Base-by-base conservation (phyloP, 2,797 vertebrate genomes). In the Bradypodion ventrale region DNA sequence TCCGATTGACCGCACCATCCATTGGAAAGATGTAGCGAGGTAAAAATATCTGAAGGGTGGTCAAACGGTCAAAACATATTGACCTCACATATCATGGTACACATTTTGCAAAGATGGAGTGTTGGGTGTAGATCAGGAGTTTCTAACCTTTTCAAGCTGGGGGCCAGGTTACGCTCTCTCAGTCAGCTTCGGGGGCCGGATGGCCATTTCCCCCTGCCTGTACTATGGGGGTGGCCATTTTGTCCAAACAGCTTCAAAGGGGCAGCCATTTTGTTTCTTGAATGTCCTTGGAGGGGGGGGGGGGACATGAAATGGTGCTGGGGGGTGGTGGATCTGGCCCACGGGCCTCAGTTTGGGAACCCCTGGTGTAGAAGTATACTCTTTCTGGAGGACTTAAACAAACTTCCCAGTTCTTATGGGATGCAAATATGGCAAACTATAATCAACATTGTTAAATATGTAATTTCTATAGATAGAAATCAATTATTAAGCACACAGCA, bases 1-100 rank as follows among this genome's bases (percentile, higher is more conserved):
- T 42, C 29, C 80, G 66, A 87, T 81, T 82, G 44, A 87, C 60
- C 83, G 59, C 37, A 84, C 37, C 16, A 85, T 56, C 79, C 27
- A 49, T 78, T 78, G 69, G 74, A 83, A 87, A 87, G 49, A 83
- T 75, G 59, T 35, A 75, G 60, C 52, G 56, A 65, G 60, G 62
- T 44, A 37, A 68, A 79, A 6, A 63, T 66, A 66, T 83, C 56
- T 73, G 46, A 75, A 66, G 32, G 56, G 70, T 16, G 75, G 59
- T 44, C 40, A 32, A 46, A 59, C 12, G 1, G 32, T 56, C 46
- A 35, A 62, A 82, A 29, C 6, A 7, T 62, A 75, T 25, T 44
- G 25, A 69, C 70, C 77, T 70, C 66, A 37, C 49, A 82, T 85
- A 75, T 40, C 12, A 70, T 37, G 25, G 37, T 35, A 75, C 6